These are phyloP conservation scores for Trichoplusia ni DNA, from an alignment of 1,140 invertebrate species.

Conservation along the genomic window DNA sequence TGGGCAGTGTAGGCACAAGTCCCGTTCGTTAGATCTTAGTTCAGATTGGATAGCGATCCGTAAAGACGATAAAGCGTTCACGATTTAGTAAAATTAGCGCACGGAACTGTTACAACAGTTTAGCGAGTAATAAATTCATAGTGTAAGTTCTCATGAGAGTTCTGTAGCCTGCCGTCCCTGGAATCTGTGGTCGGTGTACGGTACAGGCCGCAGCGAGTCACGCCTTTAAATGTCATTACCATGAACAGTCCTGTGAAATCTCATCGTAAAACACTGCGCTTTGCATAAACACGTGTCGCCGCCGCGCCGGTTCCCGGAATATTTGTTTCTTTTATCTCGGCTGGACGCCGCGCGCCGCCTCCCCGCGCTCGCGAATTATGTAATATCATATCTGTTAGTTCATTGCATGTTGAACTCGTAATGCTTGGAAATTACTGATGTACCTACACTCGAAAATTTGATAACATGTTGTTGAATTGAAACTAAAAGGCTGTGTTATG, in stretches of 20 bases:
- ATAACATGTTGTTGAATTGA: too few relatives aligned
- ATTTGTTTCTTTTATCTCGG: constrained; percentile 29
- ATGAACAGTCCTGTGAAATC: constrained; percentile 37
- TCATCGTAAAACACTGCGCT: constrained; percentile 19
- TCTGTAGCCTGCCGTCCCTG: background rate
- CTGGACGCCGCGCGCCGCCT: background rate
- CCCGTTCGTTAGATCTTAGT: constrained; percentile 9
- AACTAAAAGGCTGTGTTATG: too few relatives aligned
- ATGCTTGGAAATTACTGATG: background rate
- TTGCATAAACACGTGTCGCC: constrained; percentile 16
- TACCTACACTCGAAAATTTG: too few relatives aligned
- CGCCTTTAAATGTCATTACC: constrained; percentile 59
- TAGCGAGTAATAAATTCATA: constrained; percentile 12
- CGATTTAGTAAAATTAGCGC: constrained; percentile 24
- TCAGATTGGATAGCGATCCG: constrained; percentile 8
- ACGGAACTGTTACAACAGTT: constrained; percentile 13
- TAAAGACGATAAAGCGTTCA: constrained; percentile 18
- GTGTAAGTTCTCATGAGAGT: background rate
- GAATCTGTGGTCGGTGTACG: constrained; percentile 32
- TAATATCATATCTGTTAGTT: constrained; percentile 7
- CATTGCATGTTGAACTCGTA: background rate
- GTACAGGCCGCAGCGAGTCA: constrained; percentile 47
- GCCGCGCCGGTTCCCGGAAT: constrained; percentile 21
- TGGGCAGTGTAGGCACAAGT: constrained; percentile 3
- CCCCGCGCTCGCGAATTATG: background rate